Conservation (phyloP, 92 coral and sea anemone species). For the Porites evermanni region DNA sequence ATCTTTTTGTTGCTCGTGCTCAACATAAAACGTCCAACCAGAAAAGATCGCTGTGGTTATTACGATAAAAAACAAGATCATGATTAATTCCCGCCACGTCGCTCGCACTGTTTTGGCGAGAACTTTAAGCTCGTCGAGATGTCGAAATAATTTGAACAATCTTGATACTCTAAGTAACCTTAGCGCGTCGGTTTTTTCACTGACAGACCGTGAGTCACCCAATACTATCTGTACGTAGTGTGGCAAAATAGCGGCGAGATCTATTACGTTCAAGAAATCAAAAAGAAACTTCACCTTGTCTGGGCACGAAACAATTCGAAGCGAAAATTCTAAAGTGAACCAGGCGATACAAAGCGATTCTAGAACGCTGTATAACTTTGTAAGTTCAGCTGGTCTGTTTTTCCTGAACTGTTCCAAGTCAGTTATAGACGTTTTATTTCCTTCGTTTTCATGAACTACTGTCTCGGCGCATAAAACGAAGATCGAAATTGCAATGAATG, state of each 20-base stretch:
- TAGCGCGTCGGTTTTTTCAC: constrained; percentile 45
- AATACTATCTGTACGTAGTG: constrained; percentile 57
- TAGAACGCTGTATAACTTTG: constrained; percentile 34
- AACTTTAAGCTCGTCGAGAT: constrained; percentile 84
- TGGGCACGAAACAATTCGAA: constrained; percentile 83
- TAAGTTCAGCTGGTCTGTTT: background rate
- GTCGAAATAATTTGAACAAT: constrained; percentile 84
- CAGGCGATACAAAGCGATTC: constrained; percentile 80
- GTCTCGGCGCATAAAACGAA: constrained; percentile 85
- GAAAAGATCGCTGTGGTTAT: constrained; percentile 85
- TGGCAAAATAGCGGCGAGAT: constrained; percentile 83
- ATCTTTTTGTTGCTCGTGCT: constrained; percentile 70
- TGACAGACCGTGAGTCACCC: constrained; percentile 7
- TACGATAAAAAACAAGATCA: constrained; percentile 80
- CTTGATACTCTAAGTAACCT: constrained; percentile 80
- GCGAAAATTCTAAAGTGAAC: constrained; percentile 80
- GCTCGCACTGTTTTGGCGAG: constrained; percentile 83
- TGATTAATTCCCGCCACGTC: constrained; percentile 82
- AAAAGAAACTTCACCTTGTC: constrained; percentile 62
- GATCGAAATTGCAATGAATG: constrained; percentile 78
- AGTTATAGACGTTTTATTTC: background rate
- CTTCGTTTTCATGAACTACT: constrained; percentile 20
- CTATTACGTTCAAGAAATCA: constrained; percentile 76
- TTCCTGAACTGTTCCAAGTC: background rate
- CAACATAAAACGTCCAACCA: constrained; percentile 81